phyloP scores from a whole-genome alignment of 2,113 vertebrate genomes.

The Semnornis frantzii region DNA sequence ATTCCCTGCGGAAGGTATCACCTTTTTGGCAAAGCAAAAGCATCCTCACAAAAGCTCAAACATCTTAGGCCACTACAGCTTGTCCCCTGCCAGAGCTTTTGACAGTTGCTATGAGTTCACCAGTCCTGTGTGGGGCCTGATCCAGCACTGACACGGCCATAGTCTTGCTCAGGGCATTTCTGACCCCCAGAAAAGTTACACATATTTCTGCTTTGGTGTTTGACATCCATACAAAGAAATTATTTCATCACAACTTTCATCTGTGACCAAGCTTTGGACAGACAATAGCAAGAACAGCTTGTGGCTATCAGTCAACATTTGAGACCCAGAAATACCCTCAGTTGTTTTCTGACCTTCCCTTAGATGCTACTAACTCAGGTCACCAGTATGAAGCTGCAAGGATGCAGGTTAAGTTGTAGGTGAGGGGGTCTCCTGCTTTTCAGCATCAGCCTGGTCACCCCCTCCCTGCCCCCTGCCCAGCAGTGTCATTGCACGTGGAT shows the following conservation, averaged over 20 bases:
- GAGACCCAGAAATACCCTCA: background rate
- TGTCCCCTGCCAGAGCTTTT: background rate
- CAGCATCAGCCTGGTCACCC: background rate
- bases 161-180: background rate
- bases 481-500: background rate
- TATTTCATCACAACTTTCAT: background rate
- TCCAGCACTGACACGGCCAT: background rate
- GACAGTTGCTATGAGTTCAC: background rate
- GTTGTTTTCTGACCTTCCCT: background rate
- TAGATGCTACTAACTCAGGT: background rate
- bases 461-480: background rate
- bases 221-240: background rate
- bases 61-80: background rate
- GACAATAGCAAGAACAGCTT: background rate
- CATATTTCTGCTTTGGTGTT: background rate
- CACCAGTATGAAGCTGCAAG: background rate
- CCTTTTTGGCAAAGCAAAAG: background rate
- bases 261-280: background rate
- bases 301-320: background rate
- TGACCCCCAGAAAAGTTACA: background rate
- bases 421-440: background rate
- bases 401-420: background rate
- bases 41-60: background rate
- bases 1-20: background rate
- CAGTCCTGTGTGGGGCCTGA: background rate